Base-by-base conservation (phyloP, 2,113 vertebrate genomes). In the Microtus ochrogaster region DNA sequence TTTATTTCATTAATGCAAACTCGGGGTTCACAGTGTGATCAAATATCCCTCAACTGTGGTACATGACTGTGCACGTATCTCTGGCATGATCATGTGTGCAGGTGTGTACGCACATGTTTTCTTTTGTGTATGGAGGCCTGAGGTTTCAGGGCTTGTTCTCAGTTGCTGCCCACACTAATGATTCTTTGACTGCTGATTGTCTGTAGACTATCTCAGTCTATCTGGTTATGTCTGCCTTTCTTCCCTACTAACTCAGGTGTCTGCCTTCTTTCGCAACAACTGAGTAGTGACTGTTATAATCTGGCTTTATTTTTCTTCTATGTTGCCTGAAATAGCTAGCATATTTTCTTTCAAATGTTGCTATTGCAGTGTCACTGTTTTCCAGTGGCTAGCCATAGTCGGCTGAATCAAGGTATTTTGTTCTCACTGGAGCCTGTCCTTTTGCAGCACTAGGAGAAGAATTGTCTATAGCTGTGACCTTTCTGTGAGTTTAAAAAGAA, bases 401-500 rank as follows among this genome's bases (percentile, higher is more conserved):
- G 12, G 58, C 17, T 91, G 77, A 58, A 55, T 58, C 92, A 91
- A 83, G 4, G 10, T 89, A 13, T 91, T 86, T 85, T 9, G 73
- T 41, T 39, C 30, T 82, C 65, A 47, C 22, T 89, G 61, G 55
- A 85, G 85, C 4, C 39, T 93, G 39, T 24, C 33, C 86, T 94
- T 82, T 61, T 47, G 72, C 5, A 91, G 66, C 24, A n/a, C 17
- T 92, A 65, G 36, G 22, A 92, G 76, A 89, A 77, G 74, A 90
- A 49, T 90, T 97, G 65, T 58, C 85, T 89, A 85, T 47, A 85
- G 3, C 49, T 73, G 52, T 86, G 10, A 83, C 58, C 90, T 72
- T 74, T 55, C 65, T 89, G 1, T 81, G 78, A 44, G 73, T 39
- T 68, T 78, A 21, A 79, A 94, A 93, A 65, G 52, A 55, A 78